Evolutionary conservation across 2,797 vertebrate species (phyloP), one percentile per base, ranked within the genome.

Genomic region (Balearica regulorum): DNA sequence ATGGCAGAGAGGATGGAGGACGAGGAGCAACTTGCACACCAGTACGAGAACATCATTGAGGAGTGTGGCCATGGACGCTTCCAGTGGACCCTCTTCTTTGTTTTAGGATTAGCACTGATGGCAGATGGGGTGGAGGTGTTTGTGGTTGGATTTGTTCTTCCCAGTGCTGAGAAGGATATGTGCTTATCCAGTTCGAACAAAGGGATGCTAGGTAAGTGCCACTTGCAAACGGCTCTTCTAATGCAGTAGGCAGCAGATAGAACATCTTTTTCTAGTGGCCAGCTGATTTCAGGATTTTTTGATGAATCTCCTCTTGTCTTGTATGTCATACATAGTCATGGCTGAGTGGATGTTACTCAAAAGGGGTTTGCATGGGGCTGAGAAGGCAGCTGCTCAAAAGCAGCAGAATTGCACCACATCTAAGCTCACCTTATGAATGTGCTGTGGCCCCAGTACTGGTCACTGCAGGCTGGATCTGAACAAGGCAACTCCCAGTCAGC

Each of bases 131-230:
- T 99, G 86, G 99, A 99, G 71, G 98, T 99, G 61, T 99, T 99
- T 21, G 99, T 99, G 97, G 99, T 99, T 94, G 99, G 99, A 88
- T 99, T 99, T 83, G 99, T 99, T 68, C 94, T 99, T 94, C 99
- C 99, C 87, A 99, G 99, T 46, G 99, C 99, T 5, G 99, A 99
- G 98, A 99, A 99, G 95, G 99, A 99, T 96, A 99, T 99, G 99
- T 99, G 99, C 96, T 98, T 99, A 96, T 99, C 99, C 94, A 99
- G 99, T 58, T 98, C 99, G 9, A 98, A 99, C 98, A 99, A 99
- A 97, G 99, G 99, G 71, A 97, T 99, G 98, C 98, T 99, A 83
- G 99, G 99, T 99, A 98, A 99, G 99, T 98, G 69, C 55, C 8
- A 1, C 20, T 57, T 86, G 39, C 4, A 6, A 66, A 55, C 22